Evolutionary conservation across 2,888 invertebrate species (phyloP), one percentile per base, ranked within the genome.

Genomic region (Hedychridium roseum): DNA sequence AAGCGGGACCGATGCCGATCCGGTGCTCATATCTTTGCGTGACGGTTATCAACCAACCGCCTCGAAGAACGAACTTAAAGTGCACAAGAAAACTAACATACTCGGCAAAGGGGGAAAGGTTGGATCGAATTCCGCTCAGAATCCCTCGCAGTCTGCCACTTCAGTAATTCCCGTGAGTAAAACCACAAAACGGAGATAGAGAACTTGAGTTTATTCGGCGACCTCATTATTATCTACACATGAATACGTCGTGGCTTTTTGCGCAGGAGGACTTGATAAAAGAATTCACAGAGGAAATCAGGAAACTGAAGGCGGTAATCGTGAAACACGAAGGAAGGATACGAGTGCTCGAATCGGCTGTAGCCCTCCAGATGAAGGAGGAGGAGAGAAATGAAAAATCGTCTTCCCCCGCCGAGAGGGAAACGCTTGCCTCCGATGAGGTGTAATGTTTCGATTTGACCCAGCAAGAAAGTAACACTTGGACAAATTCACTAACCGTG

Each of bases 291-390:
- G 93, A 94, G 73, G 94, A 94, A 80, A 93, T 95, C 66, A 87
- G 94, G 48, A 94, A 94, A 78, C 81, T 95, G 60, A 95, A 95
- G 74, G 91, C 94, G n/a, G 92, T 95, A 79, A 92, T 95, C 64
- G 91, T 95, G 17, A 94, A 94, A 73, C 95, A 95, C 74, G 95
- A 95, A 81, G 94, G 92, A 66, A 83, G 92, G 41, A 91, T 92
- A 76, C 84, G 90, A 26, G 88, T 90, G 2, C 80, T 92, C 6
- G 92, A 92, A 75, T 88, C 89, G 2, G 82, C 82, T n/a, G 80
- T 81, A 20, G 81, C 82, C 43, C 70, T 78, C 30, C 75, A 78
- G 48, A 74, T 78, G 70, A 76, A 78, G 45, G 79, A 79, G 44
- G 76, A 78, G 15, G 76, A 78, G 17, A 74, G 74, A 60, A 76